Evolutionary conservation across 2,113 vertebrate species (phyloP), one percentile per base, ranked within the genome.

Genomic region (Syrmaticus mikado): DNA sequence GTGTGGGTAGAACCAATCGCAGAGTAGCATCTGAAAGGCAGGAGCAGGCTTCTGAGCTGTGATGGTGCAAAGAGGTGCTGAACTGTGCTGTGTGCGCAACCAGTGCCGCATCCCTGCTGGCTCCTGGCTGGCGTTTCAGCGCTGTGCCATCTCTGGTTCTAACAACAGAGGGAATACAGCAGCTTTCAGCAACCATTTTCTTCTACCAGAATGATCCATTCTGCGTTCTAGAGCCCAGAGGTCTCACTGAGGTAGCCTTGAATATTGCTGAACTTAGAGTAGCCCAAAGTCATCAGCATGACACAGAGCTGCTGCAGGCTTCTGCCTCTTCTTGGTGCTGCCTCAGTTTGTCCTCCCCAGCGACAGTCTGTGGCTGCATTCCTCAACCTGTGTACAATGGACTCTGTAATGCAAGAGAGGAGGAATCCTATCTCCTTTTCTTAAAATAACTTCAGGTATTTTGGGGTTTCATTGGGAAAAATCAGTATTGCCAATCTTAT

Each of bases 381-480:
- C 75, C 87, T 17, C 5, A 43, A 2, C 4, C 58, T 62, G 32
- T 11, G 71, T 10, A 14, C 0, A 0, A 2, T 10, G 80, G 43
- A 16, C 60, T 62, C 53, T 15, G 34, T 40, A 36, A 62, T 7
- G 52, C 67, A 45, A 8, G 79, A 82, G 19, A 45, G 64, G 41
- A 79, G 66, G 72, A 61, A 82, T 28, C 85, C 93, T 36, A 3
- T 60, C 85, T 20, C 86, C 66, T 79, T 74, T 67, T 43, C 91
- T 80, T 87, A 94, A 92, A 95, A 96, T 87, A 90, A 88, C 70
- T 78, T 28, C 93, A 93, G 92, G 88, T 95, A 96, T 96, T 96
- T 96, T 66, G 78, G 93, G 85, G 72, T 78, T 90, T 82, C 27
- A 50, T 38, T 66, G 30, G 30, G 30, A 57, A 57, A 92, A 80